Percentiles rank a stretch among this genome's conserved stretches.
phyloP scores from a whole-genome alignment of 1,140 invertebrate species.

The Zophobas atratus region DNA sequence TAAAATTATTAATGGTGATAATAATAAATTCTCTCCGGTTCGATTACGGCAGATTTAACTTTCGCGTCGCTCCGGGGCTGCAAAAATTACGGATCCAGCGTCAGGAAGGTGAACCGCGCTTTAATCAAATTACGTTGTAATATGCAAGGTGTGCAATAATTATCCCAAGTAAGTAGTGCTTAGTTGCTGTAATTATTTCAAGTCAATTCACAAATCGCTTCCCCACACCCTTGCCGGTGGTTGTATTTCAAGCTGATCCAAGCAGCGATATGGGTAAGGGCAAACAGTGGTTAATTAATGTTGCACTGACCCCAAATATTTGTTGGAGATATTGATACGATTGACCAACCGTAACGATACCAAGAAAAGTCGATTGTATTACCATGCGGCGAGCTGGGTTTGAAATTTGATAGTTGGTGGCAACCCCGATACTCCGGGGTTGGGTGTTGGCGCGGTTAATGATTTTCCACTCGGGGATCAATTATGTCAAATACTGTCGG shows the following conservation, averaged over 20 bases:
- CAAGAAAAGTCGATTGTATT: not conserved
- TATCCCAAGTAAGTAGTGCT: not conserved
- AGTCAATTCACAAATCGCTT: constrained; percentile 16
- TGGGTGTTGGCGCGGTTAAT: too few relatives aligned
- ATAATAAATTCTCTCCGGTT: constrained; percentile 21
- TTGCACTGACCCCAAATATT: constrained; percentile 3
- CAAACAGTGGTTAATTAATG: not conserved
- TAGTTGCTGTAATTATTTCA: constrained; percentile 23
- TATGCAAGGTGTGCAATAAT: constrained; percentile 11
- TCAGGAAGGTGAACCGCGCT: not conserved
- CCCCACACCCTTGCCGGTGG: not conserved
- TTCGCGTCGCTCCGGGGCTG: not conserved
- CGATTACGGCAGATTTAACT: not conserved
- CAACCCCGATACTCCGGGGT: not conserved
- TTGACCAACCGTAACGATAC: not conserved
- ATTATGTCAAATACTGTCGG: too few relatives aligned
- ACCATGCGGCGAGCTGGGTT: not conserved
- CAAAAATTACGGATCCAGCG: not conserved
- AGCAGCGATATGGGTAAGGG: not conserved
- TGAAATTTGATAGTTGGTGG: too few relatives aligned
- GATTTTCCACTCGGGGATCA: too few relatives aligned
- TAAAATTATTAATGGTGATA: constrained; percentile 9
- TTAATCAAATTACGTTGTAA: not conserved
- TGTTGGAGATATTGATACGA: not conserved
- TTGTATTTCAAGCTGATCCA: not conserved